These are phyloP conservation scores for Pimpla rufipes DNA, from an alignment of 2,888 invertebrate species.

Conservation along the genomic window DNA sequence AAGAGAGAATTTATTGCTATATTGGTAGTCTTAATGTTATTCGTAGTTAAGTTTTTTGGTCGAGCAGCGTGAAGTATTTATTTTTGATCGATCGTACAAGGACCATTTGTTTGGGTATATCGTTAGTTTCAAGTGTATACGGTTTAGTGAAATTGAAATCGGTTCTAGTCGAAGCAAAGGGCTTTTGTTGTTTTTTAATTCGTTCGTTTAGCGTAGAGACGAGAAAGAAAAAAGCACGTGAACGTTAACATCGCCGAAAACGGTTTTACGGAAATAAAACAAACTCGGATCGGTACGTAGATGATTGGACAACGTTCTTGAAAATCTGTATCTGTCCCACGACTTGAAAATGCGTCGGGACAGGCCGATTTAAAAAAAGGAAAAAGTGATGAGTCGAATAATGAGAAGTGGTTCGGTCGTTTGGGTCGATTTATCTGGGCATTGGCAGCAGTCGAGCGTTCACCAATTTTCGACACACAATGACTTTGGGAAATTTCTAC, in stretches of 20 bases:
- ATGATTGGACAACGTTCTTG: not conserved
- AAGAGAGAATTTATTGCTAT: slow-evolving; percentile 42
- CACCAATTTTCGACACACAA: slow-evolving; percentile 30
- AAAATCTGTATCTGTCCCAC: not conserved
- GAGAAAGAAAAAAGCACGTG: slow-evolving; percentile 11
- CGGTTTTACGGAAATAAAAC: slow-evolving; percentile 50
- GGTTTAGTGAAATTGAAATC: slow-evolving; percentile 20
- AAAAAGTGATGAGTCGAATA: not conserved
- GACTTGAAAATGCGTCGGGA: not conserved
- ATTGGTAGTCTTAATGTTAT: slow-evolving; percentile 42
- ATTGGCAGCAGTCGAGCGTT: slow-evolving; percentile 24
- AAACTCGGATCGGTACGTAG: slow-evolving; percentile 22
- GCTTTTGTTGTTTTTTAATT: slow-evolving; percentile 16
- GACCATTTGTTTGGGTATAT: slow-evolving; percentile 20
- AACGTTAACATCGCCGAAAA: slow-evolving; percentile 37
- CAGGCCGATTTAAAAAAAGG: not conserved
- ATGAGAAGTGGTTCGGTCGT: slow-evolving; percentile 11
- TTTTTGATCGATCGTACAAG: slow-evolving; percentile 22
- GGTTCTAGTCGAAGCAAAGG: slow-evolving; percentile 17
- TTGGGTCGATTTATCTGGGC: slow-evolving; percentile 26
- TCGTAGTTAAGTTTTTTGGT: slow-evolving; percentile 36
- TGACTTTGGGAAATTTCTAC: slow-evolving; percentile 54
- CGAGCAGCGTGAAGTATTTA: slow-evolving; percentile 27
- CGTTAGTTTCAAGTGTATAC: slow-evolving; percentile 23
- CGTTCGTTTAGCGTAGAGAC: slow-evolving; percentile 24